Evolutionary conservation across 2,888 invertebrate species (phyloP).

Genomic region (Troides helena): DNA sequence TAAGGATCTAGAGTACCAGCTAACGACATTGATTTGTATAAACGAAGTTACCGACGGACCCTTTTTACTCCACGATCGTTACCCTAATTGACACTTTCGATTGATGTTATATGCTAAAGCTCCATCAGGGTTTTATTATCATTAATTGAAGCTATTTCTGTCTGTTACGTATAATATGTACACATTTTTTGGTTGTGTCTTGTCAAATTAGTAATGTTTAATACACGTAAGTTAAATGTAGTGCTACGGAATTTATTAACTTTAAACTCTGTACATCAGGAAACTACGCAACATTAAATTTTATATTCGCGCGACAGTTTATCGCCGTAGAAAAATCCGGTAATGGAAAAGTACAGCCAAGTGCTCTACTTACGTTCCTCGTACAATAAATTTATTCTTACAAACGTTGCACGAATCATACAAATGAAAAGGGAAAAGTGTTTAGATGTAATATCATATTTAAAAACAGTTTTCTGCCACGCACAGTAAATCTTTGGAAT

Average conservation of each 20-base stretch:
- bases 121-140: not conserved
- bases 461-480: too few relatives aligned
- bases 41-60: constrained; percentile 8
- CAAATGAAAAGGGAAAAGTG: not conserved
- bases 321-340: not conserved
- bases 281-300: not conserved
- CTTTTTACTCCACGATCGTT: constrained; percentile 14
- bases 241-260: not conserved
- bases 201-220: not conserved
- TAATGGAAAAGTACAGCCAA: not conserved
- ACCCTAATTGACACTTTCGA: constrained; percentile 21
- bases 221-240: too few relatives aligned
- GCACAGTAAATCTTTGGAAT: too few relatives aligned
- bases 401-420: not conserved
- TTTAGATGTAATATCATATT: not conserved
- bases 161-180: not conserved
- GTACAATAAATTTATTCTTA: not conserved
- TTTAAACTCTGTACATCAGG: not conserved
- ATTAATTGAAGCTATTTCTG: not conserved
- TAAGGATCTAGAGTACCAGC: not conserved
- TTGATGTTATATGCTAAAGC: constrained; percentile 2
- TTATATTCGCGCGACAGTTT: not conserved
- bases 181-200: not conserved
- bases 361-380: not conserved
- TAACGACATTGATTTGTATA: constrained; percentile 4